A percentile compares a stretch with the other conserved stretches of the same genome.
Conservation (phyloP, 2,113 vertebrate genomes). For the Apteryx mantelli region DNA sequence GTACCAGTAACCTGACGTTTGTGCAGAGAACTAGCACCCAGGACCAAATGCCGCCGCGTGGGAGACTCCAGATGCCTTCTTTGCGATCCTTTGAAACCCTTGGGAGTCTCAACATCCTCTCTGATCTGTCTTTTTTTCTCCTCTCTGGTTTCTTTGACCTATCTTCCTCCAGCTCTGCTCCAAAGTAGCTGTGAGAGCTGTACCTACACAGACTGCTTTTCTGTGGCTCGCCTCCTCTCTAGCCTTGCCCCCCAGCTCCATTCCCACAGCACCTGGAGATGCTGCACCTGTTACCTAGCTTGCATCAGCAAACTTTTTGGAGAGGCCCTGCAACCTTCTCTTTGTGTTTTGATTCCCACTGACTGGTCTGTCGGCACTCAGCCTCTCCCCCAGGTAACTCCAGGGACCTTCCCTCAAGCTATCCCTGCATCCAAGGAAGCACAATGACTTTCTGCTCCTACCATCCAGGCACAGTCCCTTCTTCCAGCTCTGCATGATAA, state of each 20-base stretch:
- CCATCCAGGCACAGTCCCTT: background rate
- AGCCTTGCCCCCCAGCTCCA: background rate
- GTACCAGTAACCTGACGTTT: background rate
- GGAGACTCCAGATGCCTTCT: background rate
- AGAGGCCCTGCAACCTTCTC: background rate
- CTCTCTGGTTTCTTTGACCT: background rate
- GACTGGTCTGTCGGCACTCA: background rate
- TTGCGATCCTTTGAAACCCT: background rate
- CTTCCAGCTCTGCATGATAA: fast-evolving
- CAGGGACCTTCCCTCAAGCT: background rate
- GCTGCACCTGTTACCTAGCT: fast-evolving
- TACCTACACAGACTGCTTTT: fast-evolving
- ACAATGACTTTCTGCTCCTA: background rate
- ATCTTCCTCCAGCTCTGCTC: background rate
- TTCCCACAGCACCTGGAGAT: background rate
- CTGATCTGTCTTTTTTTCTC: background rate
- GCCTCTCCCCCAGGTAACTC: fast-evolving
- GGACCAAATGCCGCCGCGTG: background rate
- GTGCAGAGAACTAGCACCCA: background rate
- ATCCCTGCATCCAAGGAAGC: fast-evolving
- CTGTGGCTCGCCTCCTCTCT: background rate
- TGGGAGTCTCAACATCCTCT: background rate
- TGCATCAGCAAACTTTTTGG: background rate
- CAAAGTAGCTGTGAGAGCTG: background rate
- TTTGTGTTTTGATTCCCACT: background rate